phyloP scores from a whole-genome alignment of 2,113 vertebrate genomes.

The human (Homo sapiens) region GRCh38 chr3:34262001-34262500 shows the following conservation, averaged over 20 bases:
- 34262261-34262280: not conserved
- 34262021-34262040: slow-evolving; percentile 56
- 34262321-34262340: not conserved
- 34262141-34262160: not conserved
- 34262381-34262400: not conserved
- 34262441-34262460: not conserved
- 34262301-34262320: not conserved
- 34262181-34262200: not conserved
- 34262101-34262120: slow-evolving; percentile 54
- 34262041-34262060: slow-evolving; percentile 69
- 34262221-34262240: rapidly evolving
- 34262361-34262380: not conserved
- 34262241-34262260: not conserved
- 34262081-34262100: slow-evolving; percentile 62
- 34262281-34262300: not conserved
- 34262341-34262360: not conserved
- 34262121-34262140: not conserved
- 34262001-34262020: slow-evolving; percentile 59
- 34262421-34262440: not conserved
- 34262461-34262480: not conserved
- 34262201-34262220: not conserved
- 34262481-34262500: not conserved
- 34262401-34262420: not conserved
- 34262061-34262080: slow-evolving; percentile 33
- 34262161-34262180: not conserved